Base-by-base conservation (phyloP, 2,797 vertebrate species). In the Hylomyscus alleni region DNA sequence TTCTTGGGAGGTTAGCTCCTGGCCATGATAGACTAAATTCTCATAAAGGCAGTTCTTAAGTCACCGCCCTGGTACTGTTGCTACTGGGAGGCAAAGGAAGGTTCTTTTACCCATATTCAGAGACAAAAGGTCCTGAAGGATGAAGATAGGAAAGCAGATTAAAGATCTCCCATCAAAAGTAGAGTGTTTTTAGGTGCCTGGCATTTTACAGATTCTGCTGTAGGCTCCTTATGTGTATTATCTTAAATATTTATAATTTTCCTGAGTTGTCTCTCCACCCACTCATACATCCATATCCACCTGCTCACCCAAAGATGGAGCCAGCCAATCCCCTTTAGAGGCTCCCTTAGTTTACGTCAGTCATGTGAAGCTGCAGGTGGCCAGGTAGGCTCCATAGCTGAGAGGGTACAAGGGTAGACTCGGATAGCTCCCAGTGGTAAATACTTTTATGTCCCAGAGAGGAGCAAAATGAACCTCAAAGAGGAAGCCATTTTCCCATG, bases 31-130 rank as follows among this genome's bases (percentile, higher is more conserved):
- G 31, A 73, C 58, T 91, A 87, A 77, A 73, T 73, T 77, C 90
- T 83, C 60, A 76, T 22, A 72, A 92, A 90, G 94, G 56, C 67
- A 80, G 40, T 69, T 76, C 58, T 88, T 72, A 90, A 73, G 85
- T 95, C 58, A 90, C 12, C 37, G 31, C 3, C 44, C n/a, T 58
- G 47, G 54, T 37, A 81, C 56, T 77, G 77, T 29, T n/a, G 31
- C 62, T 81, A 76, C 69, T 87, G 56, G n/a, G 22, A 76, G 65
- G 54, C 17, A 94, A 94, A 85, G 15, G 37, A n/a, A 91, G 22
- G 31, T 1, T 47, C 67, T 92, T 20, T 26, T 6, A 13, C 15
- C 22, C 26, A 69, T 47, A 34, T 60, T 93, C 2, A 50, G 52
- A 89, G 58, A 86, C 69, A 95, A 93, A 86, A 1, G 77, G 37